phyloP scores from a whole-genome alignment of 2,888 invertebrate species.

The Amitus sp. region DNA sequence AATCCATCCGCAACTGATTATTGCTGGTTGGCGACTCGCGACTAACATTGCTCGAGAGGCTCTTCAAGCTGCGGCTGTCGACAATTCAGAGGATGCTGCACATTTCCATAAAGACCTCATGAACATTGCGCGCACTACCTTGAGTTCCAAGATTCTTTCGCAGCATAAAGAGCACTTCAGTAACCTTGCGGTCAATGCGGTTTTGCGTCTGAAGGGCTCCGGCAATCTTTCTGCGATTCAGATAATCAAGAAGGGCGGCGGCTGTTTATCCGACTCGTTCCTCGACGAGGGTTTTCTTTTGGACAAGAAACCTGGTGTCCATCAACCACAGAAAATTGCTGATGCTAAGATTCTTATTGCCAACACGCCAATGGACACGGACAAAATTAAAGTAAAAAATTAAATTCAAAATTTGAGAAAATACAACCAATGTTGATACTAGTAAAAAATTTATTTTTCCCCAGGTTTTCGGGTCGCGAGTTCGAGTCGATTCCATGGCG shows the following conservation, averaged over 20 bases:
- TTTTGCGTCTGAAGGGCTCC: conserved; percentile 93
- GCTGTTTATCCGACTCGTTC: conserved; percentile 93
- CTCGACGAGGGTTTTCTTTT: conserved; percentile 94
- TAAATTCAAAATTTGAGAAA: neutral
- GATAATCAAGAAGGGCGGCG: conserved; percentile 97
- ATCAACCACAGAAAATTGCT: conserved; percentile 95
- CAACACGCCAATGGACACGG: conserved; percentile 99
- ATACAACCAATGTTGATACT: neutral
- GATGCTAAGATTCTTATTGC: conserved; percentile 98
- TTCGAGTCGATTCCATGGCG: conserved; percentile 90
- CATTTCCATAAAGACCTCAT: conserved; percentile 88
- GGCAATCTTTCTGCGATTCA: conserved; percentile 96
- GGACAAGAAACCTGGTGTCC: conserved; percentile 97
- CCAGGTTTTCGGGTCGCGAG: conserved; percentile 90
- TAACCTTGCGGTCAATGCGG: conserved; percentile 94
- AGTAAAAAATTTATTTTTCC: conserved; percentile 37
- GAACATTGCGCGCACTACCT: conserved; percentile 96
- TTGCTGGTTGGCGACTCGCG: conserved; percentile 94
- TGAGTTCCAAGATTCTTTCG: conserved; percentile 97
- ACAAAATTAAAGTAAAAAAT: conserved; percentile 87
- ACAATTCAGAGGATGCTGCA: conserved; percentile 82
- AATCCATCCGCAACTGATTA: conserved; percentile 98
- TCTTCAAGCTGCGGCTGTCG: conserved; percentile 79
- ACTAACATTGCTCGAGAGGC: conserved; percentile 86
- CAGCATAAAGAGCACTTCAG: conserved; percentile 98